phyloP scores from a whole-genome alignment of 2,113 vertebrate genomes.

The Solenodon paradoxus region DNA sequence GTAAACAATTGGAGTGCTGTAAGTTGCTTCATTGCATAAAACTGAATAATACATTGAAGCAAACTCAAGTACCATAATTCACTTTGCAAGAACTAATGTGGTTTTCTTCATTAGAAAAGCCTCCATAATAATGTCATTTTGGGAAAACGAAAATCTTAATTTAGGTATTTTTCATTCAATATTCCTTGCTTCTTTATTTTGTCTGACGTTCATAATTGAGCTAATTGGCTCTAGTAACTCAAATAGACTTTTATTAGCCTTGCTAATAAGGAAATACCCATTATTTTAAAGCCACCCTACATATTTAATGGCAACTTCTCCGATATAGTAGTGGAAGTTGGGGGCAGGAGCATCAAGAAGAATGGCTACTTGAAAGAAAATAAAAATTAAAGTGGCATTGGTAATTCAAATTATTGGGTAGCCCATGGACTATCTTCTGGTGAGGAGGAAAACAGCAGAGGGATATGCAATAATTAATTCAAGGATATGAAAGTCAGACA shows the following conservation, averaged over 20 bases:
- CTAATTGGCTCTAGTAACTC: slow-evolving; percentile 27
- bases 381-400: not conserved
- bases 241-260: not conserved
- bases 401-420: not conserved
- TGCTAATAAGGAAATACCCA: not conserved
- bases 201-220: slow-evolving; percentile 20
- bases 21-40: slow-evolving; percentile 41
- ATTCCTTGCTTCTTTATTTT: slow-evolving; percentile 36
- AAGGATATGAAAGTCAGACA: not conserved
- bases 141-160: slow-evolving; percentile 49
- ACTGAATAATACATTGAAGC: slow-evolving; percentile 49
- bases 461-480: not conserved
- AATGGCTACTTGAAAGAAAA: slow-evolving; percentile 32
- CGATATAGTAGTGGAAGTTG: not conserved
- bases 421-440: not conserved
- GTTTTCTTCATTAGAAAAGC: slow-evolving; percentile 34
- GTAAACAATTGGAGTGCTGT: slow-evolving; percentile 63
- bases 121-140: not conserved
- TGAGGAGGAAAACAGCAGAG: not conserved
- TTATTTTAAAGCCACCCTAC: slow-evolving; percentile 7
- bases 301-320: slow-evolving; percentile 18
- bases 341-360: not conserved
- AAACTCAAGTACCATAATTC: not conserved
- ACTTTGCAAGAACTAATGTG: not conserved
- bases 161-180: slow-evolving; percentile 29